Evolutionary conservation across 2,797 vertebrate genomes (phyloP), one percentile per base, ranked within the genome.

Genomic region (Microcaecilia unicolor): DNA sequence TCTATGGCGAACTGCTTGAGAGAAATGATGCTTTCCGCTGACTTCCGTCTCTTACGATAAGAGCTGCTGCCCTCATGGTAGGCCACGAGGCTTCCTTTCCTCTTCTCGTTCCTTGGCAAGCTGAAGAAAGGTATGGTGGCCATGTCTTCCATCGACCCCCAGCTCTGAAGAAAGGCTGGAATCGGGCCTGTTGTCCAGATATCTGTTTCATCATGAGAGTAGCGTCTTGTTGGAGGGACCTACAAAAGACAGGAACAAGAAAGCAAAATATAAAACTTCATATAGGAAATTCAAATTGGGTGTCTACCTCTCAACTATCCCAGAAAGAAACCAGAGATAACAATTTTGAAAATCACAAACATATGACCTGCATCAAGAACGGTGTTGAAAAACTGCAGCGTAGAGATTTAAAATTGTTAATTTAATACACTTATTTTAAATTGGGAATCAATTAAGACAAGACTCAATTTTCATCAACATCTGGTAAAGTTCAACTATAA

Each of bases 171-270:
- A 68, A 90, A 84, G 30, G 88, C 75, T 23, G 89, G 84, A 66
- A 89, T 85, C 78, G 65, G 85, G 44, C 85, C 72, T 29, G 67
- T 78, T 30, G 83, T 88, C 90, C 90, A 93, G 74, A 92, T 81
- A 59, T 93, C 88, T 31, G 85, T 88, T 67, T 94, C 92, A 61
- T 96, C 92, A 67, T 93, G 91, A 65, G 92, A 96, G 79, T 84
- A 88, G 74, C 92, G 89, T 78, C 92, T 83, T 72, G 86, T 87
- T 73, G 88, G 84, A 37, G 92, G 92, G 74, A 96, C 92, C 92
- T 96, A 20, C 8, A 35, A 12, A 30, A n/a, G 2, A 14, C 21
- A 18, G 3, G 11, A 26, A n/a, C n/a, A n/a, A n/a, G n/a, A n/a
- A n/a, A n/a, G n/a, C n/a, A n/a, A n/a, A n/a, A n/a, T n/a, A n/a